Percentiles rank a stretch among this genome's conserved stretches.
Conservation (phyloP, 2,113 vertebrate genomes). For the Catagonus wagneri region DNA sequence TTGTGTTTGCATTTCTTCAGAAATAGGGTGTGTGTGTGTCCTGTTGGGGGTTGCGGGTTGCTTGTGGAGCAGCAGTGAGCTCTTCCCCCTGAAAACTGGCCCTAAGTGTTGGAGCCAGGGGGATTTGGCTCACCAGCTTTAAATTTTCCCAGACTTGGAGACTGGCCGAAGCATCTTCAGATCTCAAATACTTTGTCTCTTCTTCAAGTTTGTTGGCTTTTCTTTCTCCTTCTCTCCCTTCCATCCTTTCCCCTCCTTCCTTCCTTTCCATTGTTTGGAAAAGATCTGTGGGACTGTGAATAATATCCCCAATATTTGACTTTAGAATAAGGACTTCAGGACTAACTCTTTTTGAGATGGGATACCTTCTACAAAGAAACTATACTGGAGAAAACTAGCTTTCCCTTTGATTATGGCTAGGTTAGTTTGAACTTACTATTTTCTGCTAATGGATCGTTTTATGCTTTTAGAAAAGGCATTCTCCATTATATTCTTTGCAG, state of each 20-base stretch:
- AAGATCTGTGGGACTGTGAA: not conserved
- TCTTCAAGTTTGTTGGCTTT: not conserved
- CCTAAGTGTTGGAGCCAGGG: not conserved
- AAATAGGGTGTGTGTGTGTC: not conserved
- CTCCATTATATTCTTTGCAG: not conserved
- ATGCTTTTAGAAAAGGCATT: slow-evolving; percentile 39
- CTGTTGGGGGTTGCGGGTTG: not conserved
- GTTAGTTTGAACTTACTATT: slow-evolving; percentile 20
- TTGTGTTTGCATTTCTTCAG: not conserved
- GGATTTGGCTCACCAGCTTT: slow-evolving; percentile 5
- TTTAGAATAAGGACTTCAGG: not conserved
- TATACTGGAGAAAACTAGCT: not conserved
- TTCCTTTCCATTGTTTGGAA: not conserved
- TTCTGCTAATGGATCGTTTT: slow-evolving; percentile 35
- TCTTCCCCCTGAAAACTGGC: not conserved
- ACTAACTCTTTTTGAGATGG: slow-evolving; percentile 27
- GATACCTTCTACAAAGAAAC: not conserved
- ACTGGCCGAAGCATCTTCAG: not conserved
- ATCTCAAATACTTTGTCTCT: not conserved
- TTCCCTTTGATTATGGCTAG: not conserved
- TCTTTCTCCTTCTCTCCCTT: not conserved
- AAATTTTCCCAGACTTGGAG: not conserved
- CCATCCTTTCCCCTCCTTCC: not conserved
- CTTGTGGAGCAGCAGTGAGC: not conserved
- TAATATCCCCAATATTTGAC: not conserved